phyloP scores from a whole-genome alignment of 2,113 vertebrate genomes.

The Myotis yumanensis region DNA sequence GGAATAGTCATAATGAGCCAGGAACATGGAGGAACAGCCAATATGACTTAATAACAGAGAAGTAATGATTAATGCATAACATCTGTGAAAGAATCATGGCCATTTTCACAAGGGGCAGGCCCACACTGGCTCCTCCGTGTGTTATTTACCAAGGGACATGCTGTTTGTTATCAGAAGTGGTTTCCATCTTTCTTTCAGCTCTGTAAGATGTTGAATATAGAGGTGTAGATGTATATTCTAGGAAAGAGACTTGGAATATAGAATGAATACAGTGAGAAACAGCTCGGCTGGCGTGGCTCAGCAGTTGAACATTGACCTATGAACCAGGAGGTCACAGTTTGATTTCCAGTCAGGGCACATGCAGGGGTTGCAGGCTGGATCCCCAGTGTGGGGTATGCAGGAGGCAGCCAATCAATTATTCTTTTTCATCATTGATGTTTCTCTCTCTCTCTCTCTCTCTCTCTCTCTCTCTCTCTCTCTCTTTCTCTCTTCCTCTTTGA shows the following conservation, averaged over 20 bases:
- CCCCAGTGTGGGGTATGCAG: no score
- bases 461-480: no score
- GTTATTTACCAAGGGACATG: background rate
- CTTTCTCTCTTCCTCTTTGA: no score
- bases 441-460: no score
- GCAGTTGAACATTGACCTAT: no score
- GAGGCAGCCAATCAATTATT: no score
- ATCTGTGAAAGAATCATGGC: background rate
- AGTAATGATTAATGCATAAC: background rate
- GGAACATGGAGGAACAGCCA: background rate
- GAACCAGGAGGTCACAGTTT: no score
- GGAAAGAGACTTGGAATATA: background rate
- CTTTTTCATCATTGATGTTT: no score
- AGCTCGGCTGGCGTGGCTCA: no score
- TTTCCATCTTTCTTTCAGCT: background rate
- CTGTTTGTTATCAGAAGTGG: background rate
- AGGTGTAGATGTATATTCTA: background rate
- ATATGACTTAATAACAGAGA: background rate
- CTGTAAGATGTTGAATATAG: background rate
- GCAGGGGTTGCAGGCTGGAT: no score
- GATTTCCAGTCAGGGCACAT: no score
- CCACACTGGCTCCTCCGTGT: rapidly evolving
- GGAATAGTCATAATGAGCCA: background rate
- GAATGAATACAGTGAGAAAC: background rate
- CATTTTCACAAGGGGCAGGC: background rate